A percentile compares a stretch with the other conserved stretches of the same genome.
Evolutionary conservation across 2,113 vertebrate genomes (phyloP).

Genomic region (Phalacrocorax aristotelis): DNA sequence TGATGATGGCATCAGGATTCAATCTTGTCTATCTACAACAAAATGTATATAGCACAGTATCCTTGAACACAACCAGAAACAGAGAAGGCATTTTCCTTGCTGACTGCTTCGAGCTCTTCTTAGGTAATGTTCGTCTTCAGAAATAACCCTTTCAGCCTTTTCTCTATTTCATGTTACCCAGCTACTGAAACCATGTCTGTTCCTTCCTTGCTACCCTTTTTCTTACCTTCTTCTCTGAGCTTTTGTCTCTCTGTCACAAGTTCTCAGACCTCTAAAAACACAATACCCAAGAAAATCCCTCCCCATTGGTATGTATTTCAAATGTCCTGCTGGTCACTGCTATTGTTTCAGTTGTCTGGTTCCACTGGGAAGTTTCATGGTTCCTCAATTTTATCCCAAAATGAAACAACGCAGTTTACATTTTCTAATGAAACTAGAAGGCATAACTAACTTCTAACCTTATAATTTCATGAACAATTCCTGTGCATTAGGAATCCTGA

Average conservation of each 20-base stretch:
- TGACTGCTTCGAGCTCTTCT: neutral
- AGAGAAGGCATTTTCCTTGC: neutral
- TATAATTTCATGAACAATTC: slow-evolving; percentile 26
- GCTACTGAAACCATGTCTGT: neutral
- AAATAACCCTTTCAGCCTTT: neutral
- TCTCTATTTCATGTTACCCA: neutral
- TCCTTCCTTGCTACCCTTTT: neutral
- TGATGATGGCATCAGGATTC: neutral
- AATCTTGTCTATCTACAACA: neutral
- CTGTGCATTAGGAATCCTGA: slow-evolving; percentile 34
- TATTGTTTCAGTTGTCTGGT: neutral
- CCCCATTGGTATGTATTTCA: neutral
- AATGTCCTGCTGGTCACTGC: neutral
- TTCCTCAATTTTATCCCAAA: neutral
- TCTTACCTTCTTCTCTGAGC: neutral
- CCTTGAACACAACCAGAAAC: neutral
- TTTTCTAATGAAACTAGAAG: neutral
- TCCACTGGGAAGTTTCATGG: neutral
- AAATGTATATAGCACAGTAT: neutral
- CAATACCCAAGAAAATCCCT: neutral
- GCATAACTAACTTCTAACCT: neutral
- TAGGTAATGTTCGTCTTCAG: neutral
- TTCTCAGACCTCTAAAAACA: neutral
- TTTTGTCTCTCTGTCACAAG: neutral
- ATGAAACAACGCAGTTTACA: neutral